A percentile compares a stretch with the other conserved stretches of the same genome.
phyloP scores from a whole-genome alignment of 2,797 vertebrate genomes.

The Dendrocincla fuliginosa region DNA sequence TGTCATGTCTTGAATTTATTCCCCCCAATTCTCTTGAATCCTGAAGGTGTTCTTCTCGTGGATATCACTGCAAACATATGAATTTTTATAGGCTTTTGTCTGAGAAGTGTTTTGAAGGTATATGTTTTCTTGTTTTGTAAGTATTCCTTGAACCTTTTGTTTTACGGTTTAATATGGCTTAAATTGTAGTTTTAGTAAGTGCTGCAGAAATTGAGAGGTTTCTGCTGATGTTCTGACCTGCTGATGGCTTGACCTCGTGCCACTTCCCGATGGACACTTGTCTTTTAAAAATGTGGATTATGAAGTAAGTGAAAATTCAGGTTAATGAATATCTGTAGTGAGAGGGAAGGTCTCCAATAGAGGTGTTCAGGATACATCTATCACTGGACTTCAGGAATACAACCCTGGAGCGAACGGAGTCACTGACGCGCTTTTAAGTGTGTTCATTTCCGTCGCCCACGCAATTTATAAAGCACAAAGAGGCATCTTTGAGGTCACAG shows the following conservation, averaged over 20 bases:
- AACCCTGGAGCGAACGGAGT: neutral
- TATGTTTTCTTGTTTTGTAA: neutral
- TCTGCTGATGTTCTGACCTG: neutral
- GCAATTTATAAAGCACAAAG: neutral
- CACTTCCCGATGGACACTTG: rapidly evolving
- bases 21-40: rapidly evolving
- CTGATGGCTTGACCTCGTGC: rapidly evolving
- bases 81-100: neutral
- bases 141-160: neutral
- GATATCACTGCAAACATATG: rapidly evolving
- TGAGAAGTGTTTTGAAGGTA: neutral
- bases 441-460: rapidly evolving
- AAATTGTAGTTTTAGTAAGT: neutral
- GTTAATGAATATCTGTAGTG: neutral
- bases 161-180: neutral
- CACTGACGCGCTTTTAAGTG: neutral
- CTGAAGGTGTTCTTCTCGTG: neutral
- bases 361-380: rapidly evolving
- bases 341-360: neutral
- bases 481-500: neutral
- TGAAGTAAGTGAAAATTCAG: neutral
- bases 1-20: neutral
- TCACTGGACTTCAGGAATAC: rapidly evolving
- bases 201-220: neutral
- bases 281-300: neutral